A percentile compares a stretch with the other conserved stretches of the same genome.
Conservation (phyloP, 2,797 vertebrate genomes). For the Thaleichthys pacificus region DNA sequence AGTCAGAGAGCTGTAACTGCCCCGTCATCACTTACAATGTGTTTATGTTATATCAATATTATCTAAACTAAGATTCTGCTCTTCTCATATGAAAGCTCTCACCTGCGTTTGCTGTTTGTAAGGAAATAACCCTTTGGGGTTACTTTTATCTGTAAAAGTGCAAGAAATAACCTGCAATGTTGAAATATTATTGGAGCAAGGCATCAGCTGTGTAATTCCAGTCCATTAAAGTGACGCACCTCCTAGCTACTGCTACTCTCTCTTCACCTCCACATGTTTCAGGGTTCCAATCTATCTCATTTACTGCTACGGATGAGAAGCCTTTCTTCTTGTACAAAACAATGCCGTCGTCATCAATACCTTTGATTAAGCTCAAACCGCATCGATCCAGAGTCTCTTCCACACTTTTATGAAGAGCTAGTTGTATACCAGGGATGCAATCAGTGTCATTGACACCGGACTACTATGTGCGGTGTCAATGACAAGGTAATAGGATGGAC, state of each 20-base stretch:
- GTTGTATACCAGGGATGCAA: slow-evolving; percentile 31
- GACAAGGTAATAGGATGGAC: slow-evolving; percentile 10
- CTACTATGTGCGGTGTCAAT: background rate
- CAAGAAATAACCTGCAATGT: background rate
- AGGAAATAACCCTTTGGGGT: background rate
- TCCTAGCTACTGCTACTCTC: background rate
- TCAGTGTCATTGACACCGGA: slow-evolving; percentile 32
- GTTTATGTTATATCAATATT: background rate
- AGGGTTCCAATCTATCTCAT: too few relatives aligned
- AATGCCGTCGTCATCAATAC: slow-evolving; percentile 16
- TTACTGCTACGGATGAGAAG: too few relatives aligned
- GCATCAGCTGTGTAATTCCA: background rate
- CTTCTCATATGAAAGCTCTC: too few relatives aligned
- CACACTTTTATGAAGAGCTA: background rate
- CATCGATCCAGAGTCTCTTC: slow-evolving; percentile 7
- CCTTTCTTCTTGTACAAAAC: background rate
- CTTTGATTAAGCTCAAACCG: slow-evolving; percentile 23
- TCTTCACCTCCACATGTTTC: background rate
- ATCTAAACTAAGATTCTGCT: background rate
- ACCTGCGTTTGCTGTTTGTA: background rate
- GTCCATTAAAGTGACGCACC: background rate
- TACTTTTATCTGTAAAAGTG: background rate
- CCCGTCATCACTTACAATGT: background rate
- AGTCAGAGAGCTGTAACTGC: too few relatives aligned
- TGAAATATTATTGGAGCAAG: background rate